Conservation (phyloP, 2,797 vertebrate genomes). For the Clamator glandarius region DNA sequence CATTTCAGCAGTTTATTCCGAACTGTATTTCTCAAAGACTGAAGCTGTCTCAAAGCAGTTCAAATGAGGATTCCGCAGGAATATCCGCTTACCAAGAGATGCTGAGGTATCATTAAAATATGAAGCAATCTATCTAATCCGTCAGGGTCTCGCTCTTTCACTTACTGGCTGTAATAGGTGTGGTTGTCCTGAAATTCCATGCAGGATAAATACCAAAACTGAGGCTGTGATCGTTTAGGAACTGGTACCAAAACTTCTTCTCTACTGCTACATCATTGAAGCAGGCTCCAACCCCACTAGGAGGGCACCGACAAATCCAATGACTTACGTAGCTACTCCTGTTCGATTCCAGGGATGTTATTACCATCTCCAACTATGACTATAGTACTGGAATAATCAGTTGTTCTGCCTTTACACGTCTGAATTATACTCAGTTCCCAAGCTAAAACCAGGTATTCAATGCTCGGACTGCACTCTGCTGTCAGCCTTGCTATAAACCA, state of each 20-base stretch:
- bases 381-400: accelerated
- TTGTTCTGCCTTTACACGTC: background rate
- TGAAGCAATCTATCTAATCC: background rate
- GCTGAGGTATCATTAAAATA: background rate
- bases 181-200: background rate
- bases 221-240: background rate
- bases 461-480: background rate
- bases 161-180: background rate
- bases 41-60: background rate
- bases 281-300: background rate
- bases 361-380: background rate
- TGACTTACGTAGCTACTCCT: background rate
- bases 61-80: background rate
- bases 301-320: background rate
- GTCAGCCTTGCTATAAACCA: background rate
- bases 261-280: background rate
- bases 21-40: background rate
- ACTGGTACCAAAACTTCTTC: background rate
- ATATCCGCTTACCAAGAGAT: background rate
- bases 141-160: background rate
- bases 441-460: background rate
- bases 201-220: background rate
- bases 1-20: background rate
- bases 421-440: background rate
- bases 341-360: background rate